These are phyloP conservation scores for Varroa destructor DNA, from an alignment of 1,140 invertebrate genomes.

Conservation along the genomic window DNA sequence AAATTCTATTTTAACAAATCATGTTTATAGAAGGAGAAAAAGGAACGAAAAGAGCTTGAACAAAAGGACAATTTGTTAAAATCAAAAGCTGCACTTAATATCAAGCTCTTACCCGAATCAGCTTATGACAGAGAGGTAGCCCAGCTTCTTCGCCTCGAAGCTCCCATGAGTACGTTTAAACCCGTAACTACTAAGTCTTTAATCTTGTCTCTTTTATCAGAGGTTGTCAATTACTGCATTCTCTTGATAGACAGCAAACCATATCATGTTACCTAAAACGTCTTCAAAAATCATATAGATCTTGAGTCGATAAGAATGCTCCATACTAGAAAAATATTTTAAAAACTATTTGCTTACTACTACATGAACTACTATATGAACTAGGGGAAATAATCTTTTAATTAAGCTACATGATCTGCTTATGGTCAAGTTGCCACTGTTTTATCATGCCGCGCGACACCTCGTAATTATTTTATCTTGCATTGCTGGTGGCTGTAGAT, in stretches of 20 bases:
- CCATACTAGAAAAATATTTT: no score
- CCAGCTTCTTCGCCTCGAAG: constrained; percentile 10
- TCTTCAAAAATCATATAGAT: neutral
- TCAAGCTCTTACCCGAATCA: constrained; percentile 40
- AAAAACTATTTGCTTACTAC: no score
- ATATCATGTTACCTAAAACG: neutral
- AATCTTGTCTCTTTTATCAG: neutral
- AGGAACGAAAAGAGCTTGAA: constrained; percentile 55
- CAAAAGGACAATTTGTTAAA: constrained; percentile 56
- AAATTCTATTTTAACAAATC: constrained; percentile 26
- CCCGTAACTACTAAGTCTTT: neutral
- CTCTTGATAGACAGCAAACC: constrained; percentile 4
- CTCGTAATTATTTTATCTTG: no score
- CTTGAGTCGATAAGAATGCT: no score
- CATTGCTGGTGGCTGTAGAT: neutral
- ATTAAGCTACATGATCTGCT: no score
- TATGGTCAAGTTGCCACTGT: no score
- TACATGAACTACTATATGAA: no score
- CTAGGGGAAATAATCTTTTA: no score
- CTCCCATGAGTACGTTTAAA: constrained; percentile 5
- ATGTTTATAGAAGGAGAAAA: constrained; percentile 45
- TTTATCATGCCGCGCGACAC: no score
- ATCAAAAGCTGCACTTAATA: constrained; percentile 60
- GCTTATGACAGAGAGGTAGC: constrained; percentile 22
- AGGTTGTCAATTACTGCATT: constrained; percentile 17